A percentile compares a stretch with the other conserved stretches of the same genome.
Evolutionary conservation across 2,888 invertebrate genomes (phyloP).

Genomic region (Metellina segmentata): DNA sequence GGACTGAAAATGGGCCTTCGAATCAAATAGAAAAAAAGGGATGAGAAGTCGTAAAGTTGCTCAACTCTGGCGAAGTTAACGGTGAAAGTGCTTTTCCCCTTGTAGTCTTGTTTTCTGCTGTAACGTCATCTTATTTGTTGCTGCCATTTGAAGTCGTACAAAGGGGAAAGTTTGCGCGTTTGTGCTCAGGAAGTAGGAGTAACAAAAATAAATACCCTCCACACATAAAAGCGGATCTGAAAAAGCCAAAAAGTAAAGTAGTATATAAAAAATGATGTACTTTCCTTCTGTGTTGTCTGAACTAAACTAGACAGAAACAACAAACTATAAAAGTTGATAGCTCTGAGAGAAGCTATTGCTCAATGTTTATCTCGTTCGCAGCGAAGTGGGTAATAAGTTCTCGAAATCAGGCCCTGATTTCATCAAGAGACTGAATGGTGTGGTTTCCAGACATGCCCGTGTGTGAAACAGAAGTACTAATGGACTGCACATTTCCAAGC

Average conservation of each 20-base stretch:
- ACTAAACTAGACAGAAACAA: slow-evolving; percentile 50
- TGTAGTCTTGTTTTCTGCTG: slow-evolving; percentile 48
- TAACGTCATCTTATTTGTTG: slow-evolving; percentile 68
- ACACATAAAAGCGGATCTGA: slow-evolving; percentile 60
- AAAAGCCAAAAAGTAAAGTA: slow-evolving; percentile 39
- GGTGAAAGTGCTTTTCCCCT: slow-evolving; percentile 54
- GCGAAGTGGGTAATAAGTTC: slow-evolving; percentile 47
- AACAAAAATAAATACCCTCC: slow-evolving; percentile 65
- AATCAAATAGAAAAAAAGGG: slow-evolving; percentile 49
- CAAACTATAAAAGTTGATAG: slow-evolving; percentile 68
- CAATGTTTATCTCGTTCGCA: slow-evolving; percentile 51
- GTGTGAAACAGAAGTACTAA: too few species aligned
- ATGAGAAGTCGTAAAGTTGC: slow-evolving; percentile 69
- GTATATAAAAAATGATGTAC: slow-evolving; percentile 60
- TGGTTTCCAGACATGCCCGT: too few species aligned
- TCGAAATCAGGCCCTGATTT: slow-evolving; percentile 42
- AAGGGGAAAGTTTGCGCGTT: slow-evolving; percentile 51
- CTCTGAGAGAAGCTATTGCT: slow-evolving; percentile 51
- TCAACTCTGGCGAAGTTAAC: slow-evolving; percentile 68
- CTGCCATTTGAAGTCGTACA: slow-evolving; percentile 65
- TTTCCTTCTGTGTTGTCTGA: slow-evolving; percentile 30
- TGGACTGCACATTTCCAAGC: too few species aligned
- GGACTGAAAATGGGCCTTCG: slow-evolving; percentile 58
- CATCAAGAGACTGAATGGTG: neutral
- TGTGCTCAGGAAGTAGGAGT: slow-evolving; percentile 19